Evolutionary conservation across 2,888 invertebrate genomes (phyloP).

Genomic region (Pegoplata infirma): DNA sequence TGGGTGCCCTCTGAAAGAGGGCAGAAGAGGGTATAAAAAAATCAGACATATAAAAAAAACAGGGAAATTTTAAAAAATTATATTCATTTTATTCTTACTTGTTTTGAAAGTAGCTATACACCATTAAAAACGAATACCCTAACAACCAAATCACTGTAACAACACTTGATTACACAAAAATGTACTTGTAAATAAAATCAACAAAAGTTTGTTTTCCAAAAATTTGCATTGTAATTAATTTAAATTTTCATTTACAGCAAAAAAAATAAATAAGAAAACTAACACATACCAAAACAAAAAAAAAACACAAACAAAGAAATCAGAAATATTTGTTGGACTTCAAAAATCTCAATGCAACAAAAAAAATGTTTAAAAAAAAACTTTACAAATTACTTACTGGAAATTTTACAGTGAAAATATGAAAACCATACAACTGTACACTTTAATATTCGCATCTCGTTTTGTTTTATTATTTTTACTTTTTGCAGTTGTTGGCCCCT

Average conservation of each 20-base stretch:
- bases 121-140: too few relatives aligned
- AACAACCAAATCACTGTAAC: slow-evolving; percentile 16
- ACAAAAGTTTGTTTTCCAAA: slow-evolving; percentile 11
- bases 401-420: not conserved
- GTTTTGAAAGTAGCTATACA: too few relatives aligned
- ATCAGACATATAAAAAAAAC: too few relatives aligned
- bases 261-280: slow-evolving; percentile 12
- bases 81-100: too few relatives aligned
- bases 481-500: too few relatives aligned
- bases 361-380: slow-evolving; percentile 10
- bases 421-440: not conserved
- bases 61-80: too few relatives aligned
- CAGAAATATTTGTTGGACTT: slow-evolving; percentile 31
- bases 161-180: not conserved
- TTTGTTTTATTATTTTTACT: slow-evolving; percentile 16
- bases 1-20: too few relatives aligned
- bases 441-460: slow-evolving; percentile 41
- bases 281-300: slow-evolving; percentile 11
- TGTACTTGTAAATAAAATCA: slow-evolving; percentile 15
- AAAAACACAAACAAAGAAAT: slow-evolving; percentile 12
- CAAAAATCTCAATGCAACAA: slow-evolving; percentile 31
- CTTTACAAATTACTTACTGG: slow-evolving; percentile 27
- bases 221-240: slow-evolving; percentile 48
- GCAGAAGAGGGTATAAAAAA: too few relatives aligned
- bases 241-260: not conserved